Evolutionary conservation across 2,797 vertebrate genomes (phyloP).

Genomic region (Microhierax caerulescens): DNA sequence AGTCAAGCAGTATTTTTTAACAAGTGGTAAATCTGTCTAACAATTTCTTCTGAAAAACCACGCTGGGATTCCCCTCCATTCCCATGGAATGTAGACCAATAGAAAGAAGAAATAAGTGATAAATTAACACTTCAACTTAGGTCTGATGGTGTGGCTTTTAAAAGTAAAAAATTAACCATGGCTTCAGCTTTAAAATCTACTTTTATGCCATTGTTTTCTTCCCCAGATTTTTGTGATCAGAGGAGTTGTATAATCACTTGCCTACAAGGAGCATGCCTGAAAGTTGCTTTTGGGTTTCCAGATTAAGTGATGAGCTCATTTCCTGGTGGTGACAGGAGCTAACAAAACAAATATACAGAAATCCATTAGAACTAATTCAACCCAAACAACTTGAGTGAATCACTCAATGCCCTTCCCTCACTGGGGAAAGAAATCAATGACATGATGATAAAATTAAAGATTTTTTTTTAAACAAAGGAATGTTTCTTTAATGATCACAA

Average conservation of each 20-base stretch:
- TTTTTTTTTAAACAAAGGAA: neutral
- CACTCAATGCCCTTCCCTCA: neutral
- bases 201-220: neutral
- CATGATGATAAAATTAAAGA: neutral
- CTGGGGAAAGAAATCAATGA: neutral
- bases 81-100: neutral
- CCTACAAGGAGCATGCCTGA: neutral
- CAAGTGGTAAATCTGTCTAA: neutral
- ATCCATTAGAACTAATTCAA: conserved; percentile 42
- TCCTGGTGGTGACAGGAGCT: neutral
- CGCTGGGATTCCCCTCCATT: neutral
- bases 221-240: neutral
- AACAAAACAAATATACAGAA: conserved; percentile 47
- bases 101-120: neutral
- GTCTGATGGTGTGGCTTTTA: neutral
- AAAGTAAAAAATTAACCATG: neutral
- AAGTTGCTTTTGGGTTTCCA: neutral
- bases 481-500: neutral
- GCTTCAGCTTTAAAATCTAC: neutral
- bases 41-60: neutral
- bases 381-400: conserved; percentile 20
- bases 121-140: neutral
- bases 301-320: conserved; percentile 20
- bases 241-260: neutral
- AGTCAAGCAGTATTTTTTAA: neutral